Evolutionary conservation across 2,888 invertebrate genomes (phyloP), one percentile per base, ranked within the genome.

Genomic region (Uloborus plumipes): DNA sequence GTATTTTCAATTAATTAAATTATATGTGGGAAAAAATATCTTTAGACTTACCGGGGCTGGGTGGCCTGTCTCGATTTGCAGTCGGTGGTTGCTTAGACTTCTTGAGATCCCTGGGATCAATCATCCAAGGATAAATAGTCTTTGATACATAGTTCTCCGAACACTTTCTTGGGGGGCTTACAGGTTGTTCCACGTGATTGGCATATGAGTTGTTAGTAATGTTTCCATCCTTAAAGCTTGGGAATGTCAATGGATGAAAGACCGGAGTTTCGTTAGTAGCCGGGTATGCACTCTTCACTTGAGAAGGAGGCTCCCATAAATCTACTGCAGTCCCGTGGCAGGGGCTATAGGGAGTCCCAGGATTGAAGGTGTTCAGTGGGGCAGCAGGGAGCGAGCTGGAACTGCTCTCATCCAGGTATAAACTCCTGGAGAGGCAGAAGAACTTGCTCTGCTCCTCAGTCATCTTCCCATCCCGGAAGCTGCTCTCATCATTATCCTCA

Each of bases 81-180:
- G 53, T 20, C 2, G 7, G 55, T 53, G 58, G 61, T n/a, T 69
- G 67, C 26, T 80, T 73, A n/a, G 61, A 65, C 26, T 51, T 71
- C 49, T 70, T 82, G 16, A 71, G 71, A 50, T 82, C 71, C 50
- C 75, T 20, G 11, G 81, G 65, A 66, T 82, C 81, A 39, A 82
- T 67, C 82, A 82, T 82, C 82, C 82, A 82, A 13, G 82, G 82
- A 20, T 66, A 82, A 14, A 82, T 82, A 22, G 82, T 55, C 50
- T 75, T 81, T 20, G 58, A 55, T 55, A 58, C 18, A 55, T 58
- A 79, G n/a, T 47, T 81, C 81, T 39, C 51, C 39, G 58, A 47
- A 9, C 61, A 75, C 16, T 79, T 73, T 22, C 31, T 39, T 20
- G 64, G 31, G n/a, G 39, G 18, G 49, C 58, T 59, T 31, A 75